Base-by-base conservation (phyloP, 1,140 invertebrate species). In the Thalassaphorura encarpata region DNA sequence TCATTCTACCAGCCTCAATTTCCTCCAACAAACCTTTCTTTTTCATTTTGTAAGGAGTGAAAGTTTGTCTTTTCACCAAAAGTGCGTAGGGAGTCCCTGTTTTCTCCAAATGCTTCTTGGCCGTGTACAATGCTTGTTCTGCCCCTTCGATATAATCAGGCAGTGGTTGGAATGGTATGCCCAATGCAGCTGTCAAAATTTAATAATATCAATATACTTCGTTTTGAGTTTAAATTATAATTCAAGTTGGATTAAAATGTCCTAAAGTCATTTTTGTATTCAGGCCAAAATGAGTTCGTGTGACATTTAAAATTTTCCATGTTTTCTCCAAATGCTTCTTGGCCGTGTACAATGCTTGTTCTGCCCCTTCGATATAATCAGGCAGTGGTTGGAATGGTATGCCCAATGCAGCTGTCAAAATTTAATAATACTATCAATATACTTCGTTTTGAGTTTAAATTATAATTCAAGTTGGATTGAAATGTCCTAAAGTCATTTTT, bases 361-460 rank as follows among this genome's bases (percentile, higher is more conserved):
- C 66, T 50, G 73, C 73, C 15, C 72, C 73, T 72, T n/a, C 68
- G 66, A 54, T 27, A 62, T 73, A 73, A 61, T 72, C 69, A 11
- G 73, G 72, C 15, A 76, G 63, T 31, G 71, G 64, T 58, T 72
- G 69, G 62, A 70, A 75, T 50, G 73, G 73, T 58, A 76, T 73
- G 8, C 69, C 69, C 46, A 76, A 62, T n/a, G 71, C 69, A 53
- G 72, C 74, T 74, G n/a, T n/a, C n/a, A n/a, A n/a, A n/a, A n/a
- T n/a, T n/a, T n/a, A n/a, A n/a, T n/a, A n/a, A n/a, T n/a, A n/a
- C n/a, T n/a, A n/a, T n/a, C n/a, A n/a, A n/a, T n/a, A n/a, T n/a
- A n/a, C n/a, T n/a, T n/a, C n/a, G n/a, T n/a, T n/a, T n/a, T n/a
- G n/a, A n/a, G n/a, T n/a, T n/a, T n/a, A n/a, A n/a, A n/a, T n/a